Percentiles rank a stretch among this genome's conserved stretches.
Evolutionary conservation across 2,888 invertebrate genomes (phyloP).

Genomic region (Dynastes maya): DNA sequence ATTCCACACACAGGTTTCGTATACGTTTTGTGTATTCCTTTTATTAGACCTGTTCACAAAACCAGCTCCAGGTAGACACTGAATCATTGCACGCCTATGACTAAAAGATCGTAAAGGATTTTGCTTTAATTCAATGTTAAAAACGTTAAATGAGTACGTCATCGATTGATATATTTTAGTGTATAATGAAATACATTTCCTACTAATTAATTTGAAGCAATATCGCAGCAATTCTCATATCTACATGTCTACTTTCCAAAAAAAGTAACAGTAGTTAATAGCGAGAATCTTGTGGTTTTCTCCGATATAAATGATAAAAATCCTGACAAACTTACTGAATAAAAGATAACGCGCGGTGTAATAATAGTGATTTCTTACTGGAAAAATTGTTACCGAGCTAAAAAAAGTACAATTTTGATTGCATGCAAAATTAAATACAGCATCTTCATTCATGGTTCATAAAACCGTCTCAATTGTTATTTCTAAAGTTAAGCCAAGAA

Average conservation of each 20-base stretch:
- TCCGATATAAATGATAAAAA: too few relatives aligned
- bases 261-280: too few relatives aligned
- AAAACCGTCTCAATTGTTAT: too few relatives aligned
- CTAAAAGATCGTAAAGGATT: conserved; percentile 5
- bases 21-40: conserved; percentile 41
- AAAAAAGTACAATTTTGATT: too few relatives aligned
- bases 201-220: background rate
- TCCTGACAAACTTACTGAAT: too few relatives aligned
- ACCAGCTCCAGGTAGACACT: conserved; percentile 41
- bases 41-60: conserved; percentile 35
- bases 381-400: too few relatives aligned
- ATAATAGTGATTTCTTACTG: too few relatives aligned
- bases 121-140: conserved; percentile 21
- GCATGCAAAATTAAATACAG: too few relatives aligned
- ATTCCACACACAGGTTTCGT: conserved; percentile 24
- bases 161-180: conserved; percentile 16
- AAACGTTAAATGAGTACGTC: conserved; percentile 23
- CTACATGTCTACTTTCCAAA: background rate
- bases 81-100: conserved; percentile 21
- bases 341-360: too few relatives aligned
- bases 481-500: too few relatives aligned
- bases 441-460: too few relatives aligned
- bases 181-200: conserved; percentile 1
- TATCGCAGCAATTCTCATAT: background rate
- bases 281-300: too few relatives aligned